A percentile compares a stretch with the other conserved stretches of the same genome.
Evolutionary conservation across 2,113 vertebrate genomes (phyloP).

Genomic region (Crotophaga sulcirostris): DNA sequence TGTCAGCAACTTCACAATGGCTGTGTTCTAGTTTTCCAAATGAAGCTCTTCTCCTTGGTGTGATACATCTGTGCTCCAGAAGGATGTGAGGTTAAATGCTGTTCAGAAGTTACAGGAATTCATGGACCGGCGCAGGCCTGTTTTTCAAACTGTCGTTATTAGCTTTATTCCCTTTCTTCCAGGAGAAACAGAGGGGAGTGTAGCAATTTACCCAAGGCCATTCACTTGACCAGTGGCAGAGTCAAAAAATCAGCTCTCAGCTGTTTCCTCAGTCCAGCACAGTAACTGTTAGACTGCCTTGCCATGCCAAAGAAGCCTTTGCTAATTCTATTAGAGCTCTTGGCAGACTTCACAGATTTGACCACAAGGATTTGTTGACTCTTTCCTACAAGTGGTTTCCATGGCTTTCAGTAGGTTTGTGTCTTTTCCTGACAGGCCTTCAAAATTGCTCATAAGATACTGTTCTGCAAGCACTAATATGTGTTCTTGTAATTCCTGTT

Average conservation of each 20-base stretch:
- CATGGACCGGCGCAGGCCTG: background rate
- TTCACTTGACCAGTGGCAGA: background rate
- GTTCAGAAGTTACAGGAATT: background rate
- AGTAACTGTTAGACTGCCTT: background rate
- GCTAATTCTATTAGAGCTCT: background rate
- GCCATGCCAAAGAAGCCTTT: background rate
- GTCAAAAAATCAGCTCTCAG: background rate
- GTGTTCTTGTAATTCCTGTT: background rate
- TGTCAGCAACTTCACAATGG: background rate
- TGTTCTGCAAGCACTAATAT: background rate
- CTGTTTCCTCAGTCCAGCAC: background rate
- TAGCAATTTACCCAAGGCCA: background rate
- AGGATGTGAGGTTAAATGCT: background rate
- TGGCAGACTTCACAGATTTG: slow-evolving; percentile 9
- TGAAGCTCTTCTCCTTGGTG: background rate
- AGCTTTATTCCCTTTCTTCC: background rate
- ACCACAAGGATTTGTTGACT: slow-evolving; percentile 32
- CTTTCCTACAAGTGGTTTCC: slow-evolving; percentile 19
- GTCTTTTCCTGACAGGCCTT: background rate
- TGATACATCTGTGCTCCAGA: background rate
- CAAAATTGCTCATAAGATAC: background rate
- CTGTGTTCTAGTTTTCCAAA: background rate
- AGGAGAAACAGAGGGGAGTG: background rate
- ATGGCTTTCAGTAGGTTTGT: background rate
- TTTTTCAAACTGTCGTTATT: background rate